Evolutionary conservation across 2,888 invertebrate genomes (phyloP).

Genomic region (Polydrusus cervinus): DNA sequence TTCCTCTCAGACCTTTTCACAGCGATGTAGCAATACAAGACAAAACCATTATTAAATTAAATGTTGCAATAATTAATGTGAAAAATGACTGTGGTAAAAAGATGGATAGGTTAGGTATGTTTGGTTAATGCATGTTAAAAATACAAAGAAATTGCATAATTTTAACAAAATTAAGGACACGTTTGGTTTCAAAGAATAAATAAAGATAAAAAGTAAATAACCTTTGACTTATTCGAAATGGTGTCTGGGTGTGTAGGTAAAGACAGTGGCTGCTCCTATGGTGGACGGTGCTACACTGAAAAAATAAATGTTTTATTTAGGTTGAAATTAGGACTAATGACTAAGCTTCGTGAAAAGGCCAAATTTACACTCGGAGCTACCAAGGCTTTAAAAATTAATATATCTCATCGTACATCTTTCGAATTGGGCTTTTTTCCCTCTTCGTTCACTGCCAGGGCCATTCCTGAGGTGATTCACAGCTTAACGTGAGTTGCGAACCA

Average conservation of each 20-base stretch:
- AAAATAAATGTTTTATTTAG: no score
- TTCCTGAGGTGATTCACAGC: no score
- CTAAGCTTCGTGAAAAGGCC: no score
- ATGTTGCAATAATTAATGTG: constrained; percentile 19
- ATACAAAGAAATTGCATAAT: constrained; percentile 39
- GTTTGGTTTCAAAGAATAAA: constrained; percentile 10
- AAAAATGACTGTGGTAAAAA: constrained; percentile 30
- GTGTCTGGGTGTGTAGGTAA: constrained; percentile 13
- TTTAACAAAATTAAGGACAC: constrained; percentile 36
- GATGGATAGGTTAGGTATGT: constrained; percentile 34
- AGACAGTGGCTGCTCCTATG: no score
- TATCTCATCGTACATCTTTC: no score
- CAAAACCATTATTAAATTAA: background rate
- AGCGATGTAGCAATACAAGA: background rate
- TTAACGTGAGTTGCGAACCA: no score
- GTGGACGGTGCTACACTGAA: no score
- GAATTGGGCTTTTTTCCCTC: no score
- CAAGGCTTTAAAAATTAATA: no score
- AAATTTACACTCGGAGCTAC: no score
- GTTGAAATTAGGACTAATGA: no score
- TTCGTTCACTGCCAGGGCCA: no score
- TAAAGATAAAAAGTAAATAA: constrained; percentile 13
- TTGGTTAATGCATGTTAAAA: constrained; percentile 24
- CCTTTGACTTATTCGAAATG: constrained; percentile 14
- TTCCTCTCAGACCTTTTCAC: background rate